Conservation (phyloP, 2,797 vertebrate genomes). For the Propithecus deckenii region DNA sequence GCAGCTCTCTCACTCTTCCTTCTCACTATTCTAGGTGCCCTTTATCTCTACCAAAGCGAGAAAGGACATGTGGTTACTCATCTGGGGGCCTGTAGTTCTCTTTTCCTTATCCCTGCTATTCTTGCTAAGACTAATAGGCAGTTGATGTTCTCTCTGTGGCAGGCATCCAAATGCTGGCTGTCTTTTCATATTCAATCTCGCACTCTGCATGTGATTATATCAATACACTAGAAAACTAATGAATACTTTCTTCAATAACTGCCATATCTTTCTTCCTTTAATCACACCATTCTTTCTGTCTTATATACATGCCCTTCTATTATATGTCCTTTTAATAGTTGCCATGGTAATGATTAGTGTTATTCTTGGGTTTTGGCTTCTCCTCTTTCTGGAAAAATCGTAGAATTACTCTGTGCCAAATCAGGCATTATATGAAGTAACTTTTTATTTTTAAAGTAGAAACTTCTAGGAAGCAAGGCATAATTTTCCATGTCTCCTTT, state of each 20-base stretch:
- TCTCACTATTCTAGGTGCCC: neutral
- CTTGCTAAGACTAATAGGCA: neutral
- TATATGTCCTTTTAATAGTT: slow-evolving; percentile 35
- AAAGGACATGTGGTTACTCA: neutral
- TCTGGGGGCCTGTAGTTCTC: neutral
- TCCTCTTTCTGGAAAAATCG: neutral
- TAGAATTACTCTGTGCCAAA: neutral
- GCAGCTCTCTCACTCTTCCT: neutral
- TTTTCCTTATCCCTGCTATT: neutral
- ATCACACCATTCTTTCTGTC: neutral
- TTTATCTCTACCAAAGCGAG: neutral
- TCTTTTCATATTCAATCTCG: neutral
- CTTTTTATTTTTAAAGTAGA: neutral
- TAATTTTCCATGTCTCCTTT: neutral
- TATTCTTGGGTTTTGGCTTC: neutral
- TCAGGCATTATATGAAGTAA: neutral
- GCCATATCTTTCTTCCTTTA: slow-evolving; percentile 1
- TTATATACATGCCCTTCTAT: neutral
- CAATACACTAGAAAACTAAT: neutral
- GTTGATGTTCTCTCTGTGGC: neutral
- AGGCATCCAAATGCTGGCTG: neutral
- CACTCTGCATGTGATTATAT: neutral
- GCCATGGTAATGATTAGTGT: slow-evolving; percentile 26
- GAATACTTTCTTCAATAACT: slow-evolving; percentile 17
- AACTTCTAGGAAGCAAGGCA: neutral